Evolutionary conservation across 2,888 invertebrate species (phyloP).

Genomic region (Allygus modestus): DNA sequence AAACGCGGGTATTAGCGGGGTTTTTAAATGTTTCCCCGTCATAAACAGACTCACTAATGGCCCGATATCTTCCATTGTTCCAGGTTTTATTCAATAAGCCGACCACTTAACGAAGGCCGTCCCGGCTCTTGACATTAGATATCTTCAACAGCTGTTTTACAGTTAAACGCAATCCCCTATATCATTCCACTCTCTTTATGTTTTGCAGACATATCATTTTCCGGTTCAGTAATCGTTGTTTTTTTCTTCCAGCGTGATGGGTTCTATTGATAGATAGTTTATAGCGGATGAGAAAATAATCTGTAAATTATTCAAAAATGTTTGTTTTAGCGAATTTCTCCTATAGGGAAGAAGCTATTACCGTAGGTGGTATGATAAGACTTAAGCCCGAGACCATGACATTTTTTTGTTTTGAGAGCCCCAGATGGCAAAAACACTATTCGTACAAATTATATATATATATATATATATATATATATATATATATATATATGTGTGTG

Average conservation of each 20-base stretch:
- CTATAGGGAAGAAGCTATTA: too few species aligned
- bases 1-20: constrained; percentile 30
- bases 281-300: too few species aligned
- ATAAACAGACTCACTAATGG: constrained; percentile 48
- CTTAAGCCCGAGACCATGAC: too few species aligned
- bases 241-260: background rate
- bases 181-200: background rate
- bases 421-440: too few species aligned
- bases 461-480: too few species aligned
- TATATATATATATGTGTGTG: too few species aligned
- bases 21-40: constrained; percentile 42
- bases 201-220: background rate
- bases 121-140: constrained; percentile 32
- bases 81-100: constrained; percentile 60
- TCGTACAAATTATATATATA: too few species aligned
- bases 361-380: too few species aligned
- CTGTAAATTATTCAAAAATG: too few species aligned
- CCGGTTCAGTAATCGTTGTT: background rate
- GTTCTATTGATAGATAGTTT: too few species aligned
- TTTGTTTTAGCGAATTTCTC: too few species aligned
- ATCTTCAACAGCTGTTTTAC: constrained; percentile 46
- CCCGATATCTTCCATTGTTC: constrained; percentile 51
- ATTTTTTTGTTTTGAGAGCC: too few species aligned
- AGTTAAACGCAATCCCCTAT: constrained; percentile 50
- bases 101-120: constrained; percentile 53